Evolutionary conservation across 1,140 invertebrate genomes (phyloP).

Genomic region (roundworm (Caenorhabditis elegans)): WBcel235 BX284606.5:7062001-7062500

Average conservation of each 20-base stretch:
- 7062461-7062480: background rate
- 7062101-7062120: background rate
- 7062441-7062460: conserved; percentile 5
- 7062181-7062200: no score
- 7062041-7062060: conserved; percentile 13
- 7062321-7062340: background rate
- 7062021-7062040: conserved; percentile 1
- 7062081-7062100: background rate
- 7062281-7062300: background rate
- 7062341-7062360: conserved; percentile 7
- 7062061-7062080: background rate
- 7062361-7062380: conserved; percentile 5
- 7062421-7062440: conserved; percentile 3
- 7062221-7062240: background rate
- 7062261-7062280: background rate
- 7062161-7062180: no score
- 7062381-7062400: background rate
- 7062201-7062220: conserved; percentile 13
- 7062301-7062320: background rate
- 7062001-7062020: conserved; percentile 16
- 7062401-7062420: background rate
- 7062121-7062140: conserved; percentile 10
- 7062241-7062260: conserved; percentile 20
- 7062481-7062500: conserved; percentile 10
- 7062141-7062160: conserved; percentile 2